Conservation (phyloP, 1,140 invertebrate genomes). For the Musca vetustissima region DNA sequence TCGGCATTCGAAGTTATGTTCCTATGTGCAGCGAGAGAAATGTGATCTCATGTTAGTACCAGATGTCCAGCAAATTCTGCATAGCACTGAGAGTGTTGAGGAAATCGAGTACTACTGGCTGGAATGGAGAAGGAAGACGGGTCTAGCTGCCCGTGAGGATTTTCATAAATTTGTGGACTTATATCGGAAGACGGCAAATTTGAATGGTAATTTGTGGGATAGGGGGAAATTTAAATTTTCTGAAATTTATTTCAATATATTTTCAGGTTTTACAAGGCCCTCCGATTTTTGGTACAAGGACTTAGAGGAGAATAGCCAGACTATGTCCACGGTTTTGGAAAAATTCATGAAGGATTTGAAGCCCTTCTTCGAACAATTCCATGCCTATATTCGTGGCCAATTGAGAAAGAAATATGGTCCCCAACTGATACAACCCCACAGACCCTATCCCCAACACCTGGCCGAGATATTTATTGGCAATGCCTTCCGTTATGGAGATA, state of each 20-base stretch:
- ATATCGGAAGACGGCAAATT: slow-evolving; percentile 41
- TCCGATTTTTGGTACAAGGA: slow-evolving; percentile 48
- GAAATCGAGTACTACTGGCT: slow-evolving; percentile 53
- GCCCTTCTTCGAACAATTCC: slow-evolving; percentile 48
- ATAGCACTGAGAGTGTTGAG: slow-evolving; percentile 34
- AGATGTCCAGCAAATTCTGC: slow-evolving; percentile 40
- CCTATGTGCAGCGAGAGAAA: slow-evolving; percentile 36
- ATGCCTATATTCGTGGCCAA: slow-evolving; percentile 43
- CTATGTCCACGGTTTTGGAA: slow-evolving; percentile 33
- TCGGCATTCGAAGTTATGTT: slow-evolving; percentile 38
- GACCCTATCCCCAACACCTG: slow-evolving; percentile 47
- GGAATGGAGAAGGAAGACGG: slow-evolving; percentile 42
- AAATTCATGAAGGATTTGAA: slow-evolving; percentile 35
- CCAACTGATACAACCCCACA: slow-evolving; percentile 32
- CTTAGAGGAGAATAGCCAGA: slow-evolving; percentile 32
- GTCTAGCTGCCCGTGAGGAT: slow-evolving; percentile 32
- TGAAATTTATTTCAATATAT: no score
- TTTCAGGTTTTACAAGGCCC: slow-evolving; percentile 28
- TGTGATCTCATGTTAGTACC: slow-evolving; percentile 44
- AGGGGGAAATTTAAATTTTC: no score
- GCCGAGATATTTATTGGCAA: slow-evolving; percentile 47
- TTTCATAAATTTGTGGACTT: slow-evolving; percentile 46
- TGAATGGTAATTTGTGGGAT: slow-evolving; percentile 49
- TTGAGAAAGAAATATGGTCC: slow-evolving; percentile 40
- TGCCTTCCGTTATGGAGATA: slow-evolving; percentile 34